Evolutionary conservation across 2,797 vertebrate species (phyloP), one percentile per base, ranked within the genome.

Genomic region (Cynopterus sphinx): DNA sequence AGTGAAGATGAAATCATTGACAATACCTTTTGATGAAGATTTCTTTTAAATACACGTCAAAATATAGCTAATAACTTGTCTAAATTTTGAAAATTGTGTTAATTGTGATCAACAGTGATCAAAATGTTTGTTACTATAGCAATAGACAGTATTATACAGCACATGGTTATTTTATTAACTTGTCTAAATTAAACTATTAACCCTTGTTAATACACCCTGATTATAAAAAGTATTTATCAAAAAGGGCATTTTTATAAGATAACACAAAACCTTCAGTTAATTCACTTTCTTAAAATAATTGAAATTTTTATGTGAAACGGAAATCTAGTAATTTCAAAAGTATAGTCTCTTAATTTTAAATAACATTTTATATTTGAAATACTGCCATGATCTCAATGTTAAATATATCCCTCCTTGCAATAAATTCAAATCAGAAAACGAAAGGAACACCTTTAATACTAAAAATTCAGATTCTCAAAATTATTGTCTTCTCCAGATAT

Each of bases 341-440:
- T 43, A 73, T 43, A 93, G 55, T 15, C 6, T 91, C 73, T 81
- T 59, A 68, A 75, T 67, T 84, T 90, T 88, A 91, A 93, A 19
- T 77, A 90, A 61, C 9, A 53, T 85, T 91, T 94, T 68, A 88
- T 31, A 84, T 71, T 41, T 93, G 33, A 85, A 85, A 88, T 63
- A 81, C 4, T 61, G 22, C 70, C 61, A 53, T 68, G 8, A 53
- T 78, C 26, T 53, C 13, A 88, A 86, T 59, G 78, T 95, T 70
- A 53, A 92, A 63, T 71, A 93, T 74, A 84, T 17, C 28, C 10
- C 46, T 63, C 41, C n/a, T 82, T 59, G 74, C 51, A 71, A 31
- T 84, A 93, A 88, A 85, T 63, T 87, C 2, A 5, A 51, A 75
- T 74, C 26, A 92, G 8, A 78, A 67, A 95, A 78, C 9, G 19